phyloP scores from a whole-genome alignment of 2,888 invertebrate species.

The Diadromus collaris region DNA sequence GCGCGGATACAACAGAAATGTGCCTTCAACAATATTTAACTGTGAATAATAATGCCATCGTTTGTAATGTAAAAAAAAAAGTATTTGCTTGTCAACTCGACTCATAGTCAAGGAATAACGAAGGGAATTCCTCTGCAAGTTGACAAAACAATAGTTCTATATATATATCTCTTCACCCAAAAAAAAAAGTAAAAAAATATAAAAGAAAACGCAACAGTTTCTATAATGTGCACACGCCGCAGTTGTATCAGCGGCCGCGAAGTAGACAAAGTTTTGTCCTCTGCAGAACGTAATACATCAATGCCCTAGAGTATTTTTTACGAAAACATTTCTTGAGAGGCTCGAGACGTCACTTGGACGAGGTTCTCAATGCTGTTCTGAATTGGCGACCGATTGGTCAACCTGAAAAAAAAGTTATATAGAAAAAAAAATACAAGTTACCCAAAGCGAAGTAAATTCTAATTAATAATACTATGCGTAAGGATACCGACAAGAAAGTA shows the following conservation, averaged over 20 bases:
- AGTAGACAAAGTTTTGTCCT: slow-evolving; percentile 16
- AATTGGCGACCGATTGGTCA: slow-evolving; percentile 21
- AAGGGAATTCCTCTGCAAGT: slow-evolving; percentile 7
- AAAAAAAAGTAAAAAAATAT: slow-evolving; percentile 1
- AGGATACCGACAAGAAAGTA: slow-evolving; percentile 69
- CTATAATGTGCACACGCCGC: slow-evolving; percentile 24
- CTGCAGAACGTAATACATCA: slow-evolving; percentile 16
- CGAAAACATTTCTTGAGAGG: slow-evolving; percentile 32
- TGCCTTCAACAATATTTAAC: slow-evolving; percentile 58
- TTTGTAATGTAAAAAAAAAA: slow-evolving; percentile 25
- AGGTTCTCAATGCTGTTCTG: slow-evolving; percentile 43
- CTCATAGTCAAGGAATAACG: slow-evolving; percentile 3
- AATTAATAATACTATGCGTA: slow-evolving; percentile 61
- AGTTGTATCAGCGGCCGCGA: background rate
- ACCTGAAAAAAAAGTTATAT: slow-evolving; percentile 26
- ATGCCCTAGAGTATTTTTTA: slow-evolving; percentile 53
- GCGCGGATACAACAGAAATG: slow-evolving; percentile 45
- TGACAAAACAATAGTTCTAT: slow-evolving; percentile 27
- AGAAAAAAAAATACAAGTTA: slow-evolving; percentile 61
- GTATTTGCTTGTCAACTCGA: slow-evolving; percentile 35
- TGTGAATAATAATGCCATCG: slow-evolving; percentile 51
- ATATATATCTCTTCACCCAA: background rate
- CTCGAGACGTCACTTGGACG: slow-evolving; percentile 20
- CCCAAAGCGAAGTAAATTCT: slow-evolving; percentile 69
- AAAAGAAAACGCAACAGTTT: slow-evolving; percentile 55